A percentile compares a stretch with the other conserved stretches of the same genome.
phyloP scores from a whole-genome alignment of 2,113 vertebrate genomes.

The Bubalus kerabau region DNA sequence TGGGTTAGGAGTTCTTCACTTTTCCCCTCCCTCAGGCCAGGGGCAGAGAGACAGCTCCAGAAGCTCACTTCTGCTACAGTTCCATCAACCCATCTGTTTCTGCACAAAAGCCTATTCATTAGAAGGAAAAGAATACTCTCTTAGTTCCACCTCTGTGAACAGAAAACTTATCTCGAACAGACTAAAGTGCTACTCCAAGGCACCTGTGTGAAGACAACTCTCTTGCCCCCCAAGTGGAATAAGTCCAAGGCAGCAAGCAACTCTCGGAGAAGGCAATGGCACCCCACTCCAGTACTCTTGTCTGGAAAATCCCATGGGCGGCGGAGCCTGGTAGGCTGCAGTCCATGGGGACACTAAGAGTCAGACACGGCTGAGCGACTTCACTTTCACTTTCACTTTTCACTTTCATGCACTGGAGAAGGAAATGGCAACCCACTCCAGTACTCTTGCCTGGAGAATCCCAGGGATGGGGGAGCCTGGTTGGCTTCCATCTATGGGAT shows the following conservation, averaged over 20 bases:
- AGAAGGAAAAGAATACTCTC: constrained; percentile 9
- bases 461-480: too few relatives aligned
- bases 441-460: too few relatives aligned
- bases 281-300: too few relatives aligned
- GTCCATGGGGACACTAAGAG: too few relatives aligned
- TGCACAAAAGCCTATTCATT: constrained; percentile 42
- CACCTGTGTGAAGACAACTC: neutral
- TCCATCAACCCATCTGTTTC: neutral
- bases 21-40: neutral
- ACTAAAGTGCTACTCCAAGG: neutral
- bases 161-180: constrained; percentile 17
- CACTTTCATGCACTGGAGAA: too few relatives aligned
- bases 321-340: too few relatives aligned
- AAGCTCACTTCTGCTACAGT: neutral
- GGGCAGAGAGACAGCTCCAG: neutral
- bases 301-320: too few relatives aligned
- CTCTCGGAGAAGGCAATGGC: neutral
- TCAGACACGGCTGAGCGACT: too few relatives aligned
- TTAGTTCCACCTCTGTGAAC: neutral
- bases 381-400: too few relatives aligned
- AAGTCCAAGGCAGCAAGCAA: neutral
- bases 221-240: neutral
- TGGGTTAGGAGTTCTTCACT: neutral
- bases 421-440: too few relatives aligned
- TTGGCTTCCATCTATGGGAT: too few relatives aligned